Conservation (phyloP, 1,140 invertebrate species). For the Aporrectodea caliginosa region DNA sequence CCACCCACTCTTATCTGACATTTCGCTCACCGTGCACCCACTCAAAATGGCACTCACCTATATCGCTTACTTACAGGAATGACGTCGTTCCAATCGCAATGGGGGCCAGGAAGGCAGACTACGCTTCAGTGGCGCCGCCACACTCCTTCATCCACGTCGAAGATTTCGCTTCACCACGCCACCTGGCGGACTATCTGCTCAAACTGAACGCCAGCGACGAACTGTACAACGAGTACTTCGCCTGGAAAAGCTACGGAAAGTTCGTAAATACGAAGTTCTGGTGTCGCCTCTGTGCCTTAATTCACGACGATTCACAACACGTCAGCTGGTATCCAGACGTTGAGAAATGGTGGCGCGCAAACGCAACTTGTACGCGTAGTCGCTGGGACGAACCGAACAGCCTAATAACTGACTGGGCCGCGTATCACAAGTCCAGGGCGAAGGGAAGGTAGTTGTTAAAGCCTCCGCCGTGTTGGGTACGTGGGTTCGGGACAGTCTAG, state of each 20-base stretch:
- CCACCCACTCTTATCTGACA: too few species aligned
- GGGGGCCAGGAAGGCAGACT: conserved; percentile 83
- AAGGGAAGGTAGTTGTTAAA: too few species aligned
- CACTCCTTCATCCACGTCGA: conserved; percentile 52
- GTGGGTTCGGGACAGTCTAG: too few species aligned
- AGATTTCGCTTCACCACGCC: conserved; percentile 39
- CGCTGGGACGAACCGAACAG: background rate
- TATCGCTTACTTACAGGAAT: conserved; percentile 61
- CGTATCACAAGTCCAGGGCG: background rate
- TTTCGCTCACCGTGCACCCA: too few species aligned
- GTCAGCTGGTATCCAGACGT: conserved; percentile 15
- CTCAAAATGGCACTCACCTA: too few species aligned
- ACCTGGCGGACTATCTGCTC: conserved; percentile 50
- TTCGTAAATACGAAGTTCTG: conserved; percentile 63
- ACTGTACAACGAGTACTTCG: conserved; percentile 55
- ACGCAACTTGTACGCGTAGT: background rate
- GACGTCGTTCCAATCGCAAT: conserved; percentile 89
- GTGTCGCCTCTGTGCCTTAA: conserved; percentile 18
- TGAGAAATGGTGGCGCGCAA: conserved; percentile 1
- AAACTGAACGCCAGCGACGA: conserved; percentile 49
- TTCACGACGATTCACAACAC: conserved; percentile 15
- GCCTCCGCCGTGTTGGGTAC: too few species aligned
- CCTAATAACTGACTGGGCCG: background rate
- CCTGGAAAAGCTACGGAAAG: conserved; percentile 77
- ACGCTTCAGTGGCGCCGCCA: conserved; percentile 75